Evolutionary conservation across 2,113 vertebrate genomes (phyloP), one percentile per base, ranked within the genome.

Genomic region (Panthera leo): DNA sequence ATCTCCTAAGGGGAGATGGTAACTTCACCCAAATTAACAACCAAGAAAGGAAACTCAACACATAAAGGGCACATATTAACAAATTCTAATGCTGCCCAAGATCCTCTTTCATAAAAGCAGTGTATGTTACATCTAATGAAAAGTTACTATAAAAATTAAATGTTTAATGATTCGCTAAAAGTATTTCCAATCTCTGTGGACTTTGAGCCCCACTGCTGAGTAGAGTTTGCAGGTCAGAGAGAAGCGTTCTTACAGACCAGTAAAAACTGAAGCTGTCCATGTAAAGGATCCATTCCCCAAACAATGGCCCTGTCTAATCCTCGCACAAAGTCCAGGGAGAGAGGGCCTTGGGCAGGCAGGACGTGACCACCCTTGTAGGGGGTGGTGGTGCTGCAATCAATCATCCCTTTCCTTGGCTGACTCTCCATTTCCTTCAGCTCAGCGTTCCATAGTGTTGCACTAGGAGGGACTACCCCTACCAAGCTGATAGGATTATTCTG

Each of bases 101-200:
- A 98, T 98, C 97, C 92, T 86, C 92, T 96, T 98, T 97, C 96
- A 98, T 98, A 98, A 98, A 98, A 97, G 94, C 95, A 91, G 95
- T 63, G 4, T 3, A 87, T 91, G 94, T 94, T 95, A 97, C 86
- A 94, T 39, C 75, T 95, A 98, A 98, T 97, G 95, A 98, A 98
- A 98, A 98, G 96, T 98, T 97, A 58, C 55, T 58, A 31, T 58
- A 63, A 89, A 97, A 98, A 98, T 95, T 98, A 96, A 87, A 96
- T 97, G 98, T 98, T 98, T 98, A 98, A 98, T 98, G 98, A 98
- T 94, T 93, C 95, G 96, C 95, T 98, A 96, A 98, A 98, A 98
- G 96, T 97, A 89, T 29, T 93, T 96, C 94, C 63, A 36, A 21
- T 86, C 98, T 98, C 97, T 31, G 4, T 0, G 19, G 94, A 88